These are phyloP conservation scores for Neostethus bicornis DNA, from an alignment of 2,797 vertebrate species.

Conservation along the genomic window DNA sequence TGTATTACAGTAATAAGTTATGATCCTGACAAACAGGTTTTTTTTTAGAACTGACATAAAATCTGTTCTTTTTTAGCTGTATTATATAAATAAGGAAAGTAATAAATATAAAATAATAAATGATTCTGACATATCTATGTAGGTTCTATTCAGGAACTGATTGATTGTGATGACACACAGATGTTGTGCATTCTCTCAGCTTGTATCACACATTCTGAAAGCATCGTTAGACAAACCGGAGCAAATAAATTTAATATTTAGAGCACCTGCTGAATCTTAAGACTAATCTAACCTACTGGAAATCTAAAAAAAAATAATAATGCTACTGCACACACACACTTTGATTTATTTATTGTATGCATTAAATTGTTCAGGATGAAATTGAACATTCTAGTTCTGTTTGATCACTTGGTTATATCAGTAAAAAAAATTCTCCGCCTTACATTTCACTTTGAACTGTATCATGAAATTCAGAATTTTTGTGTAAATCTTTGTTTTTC, in stretches of 20 bases:
- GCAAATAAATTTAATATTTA: slow-evolving; percentile 43
- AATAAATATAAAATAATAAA: slow-evolving; percentile 28
- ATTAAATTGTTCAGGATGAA: slow-evolving; percentile 11
- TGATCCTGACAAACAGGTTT: slow-evolving; percentile 35
- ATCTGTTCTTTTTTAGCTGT: slow-evolving; percentile 25
- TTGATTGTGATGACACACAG: slow-evolving; percentile 32
- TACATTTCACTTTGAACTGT: slow-evolving; percentile 13
- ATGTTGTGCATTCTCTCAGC: slow-evolving; percentile 28
- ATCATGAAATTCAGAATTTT: slow-evolving; percentile 11
- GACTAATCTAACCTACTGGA: slow-evolving; percentile 32
- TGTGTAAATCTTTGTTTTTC: slow-evolving; percentile 13
- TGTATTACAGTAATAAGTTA: slow-evolving; percentile 63
- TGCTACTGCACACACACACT: slow-evolving; percentile 16
- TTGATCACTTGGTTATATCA: not conserved
- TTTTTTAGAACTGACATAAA: slow-evolving; percentile 28
- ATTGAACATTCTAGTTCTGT: slow-evolving; percentile 10
- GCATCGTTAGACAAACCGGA: slow-evolving; percentile 28
- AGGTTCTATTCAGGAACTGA: slow-evolving; percentile 22
- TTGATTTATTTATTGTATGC: slow-evolving; percentile 17
- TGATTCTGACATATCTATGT: slow-evolving; percentile 23
- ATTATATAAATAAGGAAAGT: slow-evolving; percentile 25
- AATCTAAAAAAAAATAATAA: slow-evolving; percentile 38
- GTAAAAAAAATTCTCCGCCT: slow-evolving; percentile 4
- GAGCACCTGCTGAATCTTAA: slow-evolving; percentile 33
- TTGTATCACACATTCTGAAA: slow-evolving; percentile 34